A percentile compares a stretch with the other conserved stretches of the same genome.
phyloP scores from a whole-genome alignment of 2,113 vertebrate species.

The Collichthys lucidus region DNA sequence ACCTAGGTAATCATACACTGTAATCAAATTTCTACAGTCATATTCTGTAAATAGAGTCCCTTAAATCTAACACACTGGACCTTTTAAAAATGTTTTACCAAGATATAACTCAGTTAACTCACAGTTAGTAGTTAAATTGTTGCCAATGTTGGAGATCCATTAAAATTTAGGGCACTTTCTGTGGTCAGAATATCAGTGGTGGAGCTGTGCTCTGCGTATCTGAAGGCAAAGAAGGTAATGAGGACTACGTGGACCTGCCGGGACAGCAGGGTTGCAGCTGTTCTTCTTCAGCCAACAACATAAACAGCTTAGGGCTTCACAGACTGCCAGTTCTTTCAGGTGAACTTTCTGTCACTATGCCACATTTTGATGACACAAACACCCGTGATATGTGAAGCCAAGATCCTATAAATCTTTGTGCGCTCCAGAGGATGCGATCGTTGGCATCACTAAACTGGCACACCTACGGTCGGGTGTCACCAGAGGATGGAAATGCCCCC shows the following conservation, averaged over 20 bases:
- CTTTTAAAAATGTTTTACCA: no score
- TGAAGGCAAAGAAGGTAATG: conserved; percentile 6
- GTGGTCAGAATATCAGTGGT: not conserved
- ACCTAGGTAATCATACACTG: no score
- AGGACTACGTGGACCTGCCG: conserved; percentile 3
- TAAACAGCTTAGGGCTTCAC: conserved; percentile 10
- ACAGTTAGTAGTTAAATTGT: not conserved
- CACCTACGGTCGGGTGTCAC: conserved; percentile 39
- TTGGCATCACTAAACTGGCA: conserved; percentile 25
- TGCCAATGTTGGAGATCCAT: not conserved
- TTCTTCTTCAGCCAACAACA: conserved; percentile 5
- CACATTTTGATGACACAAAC: conserved; percentile 33
- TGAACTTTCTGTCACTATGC: conserved; percentile 30
- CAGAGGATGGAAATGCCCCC: not conserved
- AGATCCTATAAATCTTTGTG: not conserved
- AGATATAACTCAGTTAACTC: not conserved
- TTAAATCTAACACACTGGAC: no score
- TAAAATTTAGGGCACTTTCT: not conserved
- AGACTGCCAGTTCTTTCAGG: conserved; percentile 6
- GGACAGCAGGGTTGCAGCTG: conserved; percentile 3
- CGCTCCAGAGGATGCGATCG: conserved; percentile 17
- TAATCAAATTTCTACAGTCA: no score
- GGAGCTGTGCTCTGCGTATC: not conserved
- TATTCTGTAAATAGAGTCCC: no score
- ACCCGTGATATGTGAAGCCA: conserved; percentile 33